Evolutionary conservation across 2,888 invertebrate genomes (phyloP).

Genomic region (Polydrusus pterygomalis): DNA sequence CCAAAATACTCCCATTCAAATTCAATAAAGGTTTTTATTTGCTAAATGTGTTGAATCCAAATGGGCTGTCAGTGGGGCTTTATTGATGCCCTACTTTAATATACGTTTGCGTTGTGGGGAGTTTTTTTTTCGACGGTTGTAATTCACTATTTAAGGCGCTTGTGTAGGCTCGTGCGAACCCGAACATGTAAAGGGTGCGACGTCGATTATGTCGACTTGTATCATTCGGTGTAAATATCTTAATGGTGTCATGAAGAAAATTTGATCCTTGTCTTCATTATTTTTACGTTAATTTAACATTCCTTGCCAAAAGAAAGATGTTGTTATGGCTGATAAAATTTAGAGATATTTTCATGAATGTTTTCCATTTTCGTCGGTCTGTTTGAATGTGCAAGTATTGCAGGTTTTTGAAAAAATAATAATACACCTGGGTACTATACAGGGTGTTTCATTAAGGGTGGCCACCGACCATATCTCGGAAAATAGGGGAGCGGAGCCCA

Average conservation of each 20-base stretch:
- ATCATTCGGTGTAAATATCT: neutral
- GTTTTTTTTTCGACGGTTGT: slow-evolving; percentile 10
- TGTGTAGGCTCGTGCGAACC: neutral
- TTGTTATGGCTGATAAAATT: too few species aligned
- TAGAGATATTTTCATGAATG: too few species aligned
- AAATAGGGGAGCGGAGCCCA: too few species aligned
- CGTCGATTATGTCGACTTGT: slow-evolving; percentile 1
- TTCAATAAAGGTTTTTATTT: slow-evolving; percentile 45
- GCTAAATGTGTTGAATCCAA: slow-evolving; percentile 38
- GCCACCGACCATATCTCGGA: too few species aligned
- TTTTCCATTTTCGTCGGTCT: too few species aligned
- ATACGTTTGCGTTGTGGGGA: slow-evolving; percentile 14
- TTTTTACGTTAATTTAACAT: too few species aligned
- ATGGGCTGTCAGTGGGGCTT: slow-evolving; percentile 23
- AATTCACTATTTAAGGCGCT: slow-evolving; percentile 1
- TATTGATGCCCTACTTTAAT: slow-evolving; percentile 36
- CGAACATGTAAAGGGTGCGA: slow-evolving; percentile 3
- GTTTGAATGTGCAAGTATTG: too few species aligned
- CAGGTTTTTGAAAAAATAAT: too few species aligned
- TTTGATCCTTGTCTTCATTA: neutral
- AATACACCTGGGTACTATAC: too few species aligned
- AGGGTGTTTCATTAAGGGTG: too few species aligned
- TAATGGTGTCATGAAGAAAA: neutral
- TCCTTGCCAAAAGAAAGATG: too few species aligned
- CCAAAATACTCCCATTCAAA: slow-evolving; percentile 26